These are phyloP conservation scores for Rousettus leschenaultii DNA, from an alignment of 2,113 vertebrate genomes.

Conservation along the genomic window DNA sequence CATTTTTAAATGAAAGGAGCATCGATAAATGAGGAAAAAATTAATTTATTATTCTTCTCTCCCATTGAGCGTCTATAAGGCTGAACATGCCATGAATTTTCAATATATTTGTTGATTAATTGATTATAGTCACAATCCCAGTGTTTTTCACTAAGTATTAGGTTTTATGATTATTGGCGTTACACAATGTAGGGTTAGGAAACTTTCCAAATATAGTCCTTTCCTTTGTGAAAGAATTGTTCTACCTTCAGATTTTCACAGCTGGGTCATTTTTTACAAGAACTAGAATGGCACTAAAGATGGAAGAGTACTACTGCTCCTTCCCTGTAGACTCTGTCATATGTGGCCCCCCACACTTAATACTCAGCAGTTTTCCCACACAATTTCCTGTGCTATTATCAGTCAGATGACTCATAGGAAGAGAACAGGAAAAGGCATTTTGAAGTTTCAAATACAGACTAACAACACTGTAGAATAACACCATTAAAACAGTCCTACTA, in stretches of 20 bases:
- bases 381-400: background rate
- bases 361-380: background rate
- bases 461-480: background rate
- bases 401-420: background rate
- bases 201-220: background rate
- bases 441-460: background rate
- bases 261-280: background rate
- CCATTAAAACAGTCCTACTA: background rate
- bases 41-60: background rate
- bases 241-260: background rate
- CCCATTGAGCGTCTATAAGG: background rate
- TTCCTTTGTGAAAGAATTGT: background rate
- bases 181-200: background rate
- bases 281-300: background rate
- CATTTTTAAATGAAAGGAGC: background rate
- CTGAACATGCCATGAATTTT: background rate
- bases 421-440: background rate
- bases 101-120: background rate
- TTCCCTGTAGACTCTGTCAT: background rate
- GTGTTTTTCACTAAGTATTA: background rate
- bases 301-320: fast-evolving
- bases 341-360: too few relatives aligned
- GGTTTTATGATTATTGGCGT: background rate
- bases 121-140: background rate
- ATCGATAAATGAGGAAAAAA: background rate